phyloP scores from a whole-genome alignment of 2,797 vertebrate genomes.

The Peromyscus nudipes region DNA sequence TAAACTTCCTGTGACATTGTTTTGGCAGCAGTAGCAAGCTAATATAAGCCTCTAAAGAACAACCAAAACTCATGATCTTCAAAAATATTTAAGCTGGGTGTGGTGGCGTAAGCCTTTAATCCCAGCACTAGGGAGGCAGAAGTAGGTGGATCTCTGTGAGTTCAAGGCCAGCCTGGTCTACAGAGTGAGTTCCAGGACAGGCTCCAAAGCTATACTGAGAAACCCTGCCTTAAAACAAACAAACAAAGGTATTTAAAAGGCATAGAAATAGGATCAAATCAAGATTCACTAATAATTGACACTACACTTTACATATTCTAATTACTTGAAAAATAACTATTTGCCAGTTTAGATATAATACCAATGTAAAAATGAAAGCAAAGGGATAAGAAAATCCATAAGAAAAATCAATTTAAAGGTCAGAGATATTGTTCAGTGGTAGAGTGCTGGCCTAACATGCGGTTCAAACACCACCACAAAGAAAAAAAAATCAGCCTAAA shows the following conservation, averaged over 20 bases:
- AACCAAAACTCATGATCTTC: constrained; percentile 36
- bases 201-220: too few species aligned
- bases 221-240: too few species aligned
- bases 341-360: not conserved
- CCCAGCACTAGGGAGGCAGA: too few species aligned
- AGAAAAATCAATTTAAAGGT: not conserved
- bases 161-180: too few species aligned
- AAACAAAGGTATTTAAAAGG: constrained; percentile 7
- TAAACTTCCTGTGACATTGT: not conserved
- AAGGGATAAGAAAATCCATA: not conserved
- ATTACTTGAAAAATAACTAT: constrained; percentile 25
- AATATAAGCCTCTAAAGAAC: not conserved
- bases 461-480: not conserved
- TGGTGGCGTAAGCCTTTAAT: too few species aligned
- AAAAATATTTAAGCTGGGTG: not conserved
- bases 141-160: too few species aligned
- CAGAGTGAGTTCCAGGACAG: too few species aligned
- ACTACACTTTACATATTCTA: not conserved
- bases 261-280: not conserved
- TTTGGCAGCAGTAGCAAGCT: not conserved
- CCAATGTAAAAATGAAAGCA: constrained; percentile 3
- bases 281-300: constrained; percentile 22
- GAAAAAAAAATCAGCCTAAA: not conserved
- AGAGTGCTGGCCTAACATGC: not conserved
- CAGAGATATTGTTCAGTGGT: not conserved